Evolutionary conservation across 1,140 invertebrate genomes (phyloP).

Genomic region (Eriosoma lanigerum): DNA sequence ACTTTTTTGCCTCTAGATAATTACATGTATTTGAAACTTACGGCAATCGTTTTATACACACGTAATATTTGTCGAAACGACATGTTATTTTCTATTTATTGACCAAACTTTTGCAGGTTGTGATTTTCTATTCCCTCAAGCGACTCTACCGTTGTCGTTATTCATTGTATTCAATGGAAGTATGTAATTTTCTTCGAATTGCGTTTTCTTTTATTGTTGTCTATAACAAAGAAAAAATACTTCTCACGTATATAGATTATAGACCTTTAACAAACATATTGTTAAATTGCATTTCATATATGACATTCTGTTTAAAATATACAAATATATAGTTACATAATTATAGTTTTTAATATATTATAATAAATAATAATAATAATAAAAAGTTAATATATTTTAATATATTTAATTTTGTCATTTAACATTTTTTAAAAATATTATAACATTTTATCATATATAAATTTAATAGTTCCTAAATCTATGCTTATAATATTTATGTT

Average conservation of each 20-base stretch:
- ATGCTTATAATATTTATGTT: no score
- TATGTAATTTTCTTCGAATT: slow-evolving; percentile 31
- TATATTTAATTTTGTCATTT: no score
- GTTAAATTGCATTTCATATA: neutral
- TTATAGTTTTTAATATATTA: no score
- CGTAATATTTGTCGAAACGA: slow-evolving; percentile 21
- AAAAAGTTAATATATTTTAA: no score
- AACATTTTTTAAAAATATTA: no score
- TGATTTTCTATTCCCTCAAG: slow-evolving; percentile 35
- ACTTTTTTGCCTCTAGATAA: neutral
- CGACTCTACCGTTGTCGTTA: neutral
- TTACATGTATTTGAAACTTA: neutral
- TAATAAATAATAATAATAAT: no score
- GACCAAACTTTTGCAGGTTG: slow-evolving; percentile 39
- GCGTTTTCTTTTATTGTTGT: neutral
- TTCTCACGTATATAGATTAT: neutral
- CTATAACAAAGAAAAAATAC: slow-evolving; percentile 12
- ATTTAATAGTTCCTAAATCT: no score
- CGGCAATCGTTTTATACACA: neutral
- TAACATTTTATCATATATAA: no score
- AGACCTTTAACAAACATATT: neutral
- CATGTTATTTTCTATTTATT: slow-evolving; percentile 24
- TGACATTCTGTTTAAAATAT: neutral
- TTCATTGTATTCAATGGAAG: neutral
- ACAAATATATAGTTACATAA: no score